Evolutionary conservation across 2,888 invertebrate genomes (phyloP).

Genomic region (Apantesis nais): DNA sequence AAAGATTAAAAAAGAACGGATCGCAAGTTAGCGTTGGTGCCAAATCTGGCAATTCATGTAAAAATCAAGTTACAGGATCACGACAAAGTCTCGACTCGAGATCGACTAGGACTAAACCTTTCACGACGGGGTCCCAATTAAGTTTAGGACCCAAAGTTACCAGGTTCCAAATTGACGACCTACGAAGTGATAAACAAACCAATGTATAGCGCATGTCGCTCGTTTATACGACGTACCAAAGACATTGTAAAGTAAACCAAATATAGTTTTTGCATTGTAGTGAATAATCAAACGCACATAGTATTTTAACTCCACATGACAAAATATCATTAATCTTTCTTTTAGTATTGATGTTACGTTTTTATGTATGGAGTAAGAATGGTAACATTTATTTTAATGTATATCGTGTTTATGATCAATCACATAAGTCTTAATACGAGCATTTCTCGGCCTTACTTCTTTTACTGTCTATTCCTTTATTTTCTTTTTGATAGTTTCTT

Average conservation of each 20-base stretch:
- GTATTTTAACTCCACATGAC: neutral
- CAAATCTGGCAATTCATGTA: constrained; percentile 25
- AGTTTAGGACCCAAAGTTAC: constrained; percentile 60
- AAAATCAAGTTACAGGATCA: constrained; percentile 43
- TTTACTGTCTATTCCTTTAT: neutral
- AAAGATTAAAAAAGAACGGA: constrained; percentile 26
- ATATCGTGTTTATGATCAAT: neutral
- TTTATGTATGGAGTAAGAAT: neutral
- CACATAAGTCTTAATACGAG: neutral
- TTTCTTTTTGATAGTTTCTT: neutral
- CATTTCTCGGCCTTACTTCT: neutral
- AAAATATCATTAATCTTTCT: neutral
- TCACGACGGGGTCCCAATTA: constrained; percentile 40
- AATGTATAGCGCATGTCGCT: constrained; percentile 72
- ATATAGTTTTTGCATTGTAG: constrained; percentile 37
- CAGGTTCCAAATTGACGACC: constrained; percentile 65
- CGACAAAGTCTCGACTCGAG: constrained; percentile 50
- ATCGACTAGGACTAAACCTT: constrained; percentile 31
- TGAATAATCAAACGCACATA: constrained; percentile 10
- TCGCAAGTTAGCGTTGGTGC: constrained; percentile 37
- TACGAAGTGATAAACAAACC: constrained; percentile 54
- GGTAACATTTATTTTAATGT: neutral
- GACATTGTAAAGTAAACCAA: constrained; percentile 56
- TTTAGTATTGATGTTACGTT: neutral
- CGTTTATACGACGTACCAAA: constrained; percentile 73